These are phyloP conservation scores for Lycorma delicatula DNA, from an alignment of 1,140 invertebrate species.

Conservation along the genomic window DNA sequence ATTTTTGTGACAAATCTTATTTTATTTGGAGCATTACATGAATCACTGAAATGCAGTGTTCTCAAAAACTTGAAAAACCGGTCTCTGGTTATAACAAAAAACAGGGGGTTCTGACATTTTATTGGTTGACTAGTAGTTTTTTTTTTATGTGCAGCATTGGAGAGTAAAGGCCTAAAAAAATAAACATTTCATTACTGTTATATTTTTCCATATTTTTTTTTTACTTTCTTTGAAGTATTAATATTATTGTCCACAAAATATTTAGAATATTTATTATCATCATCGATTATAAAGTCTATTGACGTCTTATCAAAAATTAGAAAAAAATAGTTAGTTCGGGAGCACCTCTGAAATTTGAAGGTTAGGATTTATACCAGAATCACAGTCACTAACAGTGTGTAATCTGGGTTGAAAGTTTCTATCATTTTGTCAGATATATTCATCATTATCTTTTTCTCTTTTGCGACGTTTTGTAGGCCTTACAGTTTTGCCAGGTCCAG, in stretches of 20 bases:
- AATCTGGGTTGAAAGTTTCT: neutral
- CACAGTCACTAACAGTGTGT: neutral
- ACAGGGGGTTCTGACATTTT: neutral
- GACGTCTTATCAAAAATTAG: neutral
- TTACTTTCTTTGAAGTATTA: neutral
- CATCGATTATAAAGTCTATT: neutral
- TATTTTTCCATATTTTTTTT: neutral
- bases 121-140: neutral
- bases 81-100: neutral
- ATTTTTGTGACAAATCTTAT: neutral
- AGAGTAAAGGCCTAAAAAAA: neutral
- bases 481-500: neutral
- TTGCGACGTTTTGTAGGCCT: neutral
- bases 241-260: neutral
- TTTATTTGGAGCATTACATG: neutral
- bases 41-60: neutral
- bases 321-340: neutral
- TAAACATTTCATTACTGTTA: neutral
- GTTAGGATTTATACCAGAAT: neutral
- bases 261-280: neutral
- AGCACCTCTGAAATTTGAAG: neutral
- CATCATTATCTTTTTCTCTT: neutral
- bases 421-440: neutral
- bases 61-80: neutral
- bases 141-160: neutral